These are phyloP conservation scores for Phaethornis superciliosus DNA, from an alignment of 2,113 vertebrate species.

Conservation along the genomic window DNA sequence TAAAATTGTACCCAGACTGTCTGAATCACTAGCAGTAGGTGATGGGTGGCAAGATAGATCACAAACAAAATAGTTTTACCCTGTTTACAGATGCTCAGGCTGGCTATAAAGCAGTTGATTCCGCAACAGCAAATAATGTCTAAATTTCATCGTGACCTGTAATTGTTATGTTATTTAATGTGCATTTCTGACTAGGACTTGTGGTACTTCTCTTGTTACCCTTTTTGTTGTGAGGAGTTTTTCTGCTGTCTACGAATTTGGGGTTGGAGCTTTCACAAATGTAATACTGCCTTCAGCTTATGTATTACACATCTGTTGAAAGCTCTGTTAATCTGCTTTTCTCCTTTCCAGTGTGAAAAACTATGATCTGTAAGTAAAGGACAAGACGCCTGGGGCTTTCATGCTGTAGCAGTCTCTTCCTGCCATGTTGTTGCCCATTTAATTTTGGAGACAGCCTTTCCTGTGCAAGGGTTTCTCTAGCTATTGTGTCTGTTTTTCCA, in stretches of 20 bases:
- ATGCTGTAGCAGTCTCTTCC: not conserved
- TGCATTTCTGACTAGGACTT: not conserved
- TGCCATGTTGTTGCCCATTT: not conserved
- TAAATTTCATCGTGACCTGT: not conserved
- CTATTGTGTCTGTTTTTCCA: not conserved
- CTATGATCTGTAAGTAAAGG: not conserved
- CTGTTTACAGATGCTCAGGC: not conserved
- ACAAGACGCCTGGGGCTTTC: not conserved
- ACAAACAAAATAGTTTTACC: not conserved
- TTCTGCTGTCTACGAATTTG: not conserved
- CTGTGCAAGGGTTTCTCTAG: not conserved
- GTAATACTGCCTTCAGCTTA: not conserved
- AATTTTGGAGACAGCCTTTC: not conserved
- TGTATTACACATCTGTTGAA: not conserved
- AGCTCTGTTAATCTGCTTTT: not conserved
- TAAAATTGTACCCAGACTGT: not conserved
- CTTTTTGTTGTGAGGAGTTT: not conserved
- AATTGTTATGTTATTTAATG: not conserved
- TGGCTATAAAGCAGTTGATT: not conserved
- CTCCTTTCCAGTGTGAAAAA: not conserved
- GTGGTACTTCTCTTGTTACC: not conserved
- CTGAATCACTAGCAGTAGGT: not conserved
- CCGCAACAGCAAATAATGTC: not conserved
- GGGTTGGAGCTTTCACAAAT: not conserved
- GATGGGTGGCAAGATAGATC: not conserved